Evolutionary conservation across 1,140 invertebrate species (phyloP), one percentile per base, ranked within the genome.

Genomic region (Colletes latitarsis): DNA sequence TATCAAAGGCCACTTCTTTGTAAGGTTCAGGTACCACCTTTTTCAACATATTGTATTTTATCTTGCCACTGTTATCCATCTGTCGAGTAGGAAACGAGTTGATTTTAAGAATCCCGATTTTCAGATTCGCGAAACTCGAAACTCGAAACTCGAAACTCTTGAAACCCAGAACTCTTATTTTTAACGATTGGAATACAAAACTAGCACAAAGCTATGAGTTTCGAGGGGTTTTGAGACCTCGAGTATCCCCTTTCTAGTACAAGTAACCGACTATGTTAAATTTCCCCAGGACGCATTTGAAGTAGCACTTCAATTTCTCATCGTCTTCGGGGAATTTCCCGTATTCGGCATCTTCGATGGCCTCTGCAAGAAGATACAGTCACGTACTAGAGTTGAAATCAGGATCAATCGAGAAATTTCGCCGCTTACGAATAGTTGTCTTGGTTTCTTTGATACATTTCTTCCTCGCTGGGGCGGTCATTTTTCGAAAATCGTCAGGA

Each of bases 241-340:
- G 30, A 30, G 30, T 30, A 2, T 30, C 30, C 30, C 30, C 0
- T 30, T 30, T 2, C 30, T 30, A 30, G 30, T 30, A 49, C 49
- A 12, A 49, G 10, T 10, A 49, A 49, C 49, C 15, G 82, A 87
- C 84, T 77, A 88, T 53, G 49, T 77, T 72, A 6, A 82, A 84
- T 66, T 92, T 90, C 43, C 84, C 83, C 63, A 93, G 80, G 0
- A 90, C 43, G 82, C 93, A 94, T 77, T 92, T 93, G 6, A 92
- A 86, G 68, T 93, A 93, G 68, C 93, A 94, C 66, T 90, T 92
- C 0, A 94, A 74, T 41, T 82, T 87, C 4, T 88, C 72, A 0
- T 89, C 73, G 0, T 58, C 43, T 8, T 46, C 81, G 0, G 79
- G 49, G 9, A 91, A 89, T 0, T 82, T 43, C 14, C 89, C 89